Evolutionary conservation across 2,888 invertebrate species (phyloP).

Genomic region (Ptychoptera albimana): DNA sequence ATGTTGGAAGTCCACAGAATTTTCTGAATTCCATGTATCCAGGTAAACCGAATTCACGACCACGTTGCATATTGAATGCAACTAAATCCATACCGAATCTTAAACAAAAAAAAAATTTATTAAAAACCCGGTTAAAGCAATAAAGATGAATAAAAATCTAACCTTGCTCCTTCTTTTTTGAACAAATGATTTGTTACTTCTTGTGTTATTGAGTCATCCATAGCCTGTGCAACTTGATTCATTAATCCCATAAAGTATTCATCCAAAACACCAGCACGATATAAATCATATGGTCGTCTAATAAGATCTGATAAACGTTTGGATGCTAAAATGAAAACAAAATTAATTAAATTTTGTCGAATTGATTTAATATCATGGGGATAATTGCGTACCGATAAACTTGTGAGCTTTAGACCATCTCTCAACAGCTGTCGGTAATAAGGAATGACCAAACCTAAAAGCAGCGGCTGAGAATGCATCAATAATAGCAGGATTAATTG

Average conservation of each 20-base stretch:
- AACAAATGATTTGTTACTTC: constrained; percentile 86
- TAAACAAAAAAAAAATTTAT: neutral
- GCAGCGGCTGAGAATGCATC: constrained; percentile 86
- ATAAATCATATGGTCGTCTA: constrained; percentile 76
- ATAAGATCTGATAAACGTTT: constrained; percentile 77
- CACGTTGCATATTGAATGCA: constrained; percentile 85
- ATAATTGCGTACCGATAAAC: constrained; percentile 43
- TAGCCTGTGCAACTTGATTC: constrained; percentile 88
- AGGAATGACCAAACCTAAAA: constrained; percentile 81
- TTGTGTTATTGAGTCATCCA: constrained; percentile 85
- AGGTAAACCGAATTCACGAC: constrained; percentile 79
- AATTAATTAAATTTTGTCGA: neutral
- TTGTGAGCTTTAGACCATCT: constrained; percentile 91
- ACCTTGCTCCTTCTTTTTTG: constrained; percentile 53
- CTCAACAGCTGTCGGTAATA: constrained; percentile 79
- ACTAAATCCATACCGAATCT: constrained; percentile 80
- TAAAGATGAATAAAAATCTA: neutral
- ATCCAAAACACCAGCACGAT: constrained; percentile 77
- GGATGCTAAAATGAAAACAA: constrained; percentile 43
- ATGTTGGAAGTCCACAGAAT: constrained; percentile 71
- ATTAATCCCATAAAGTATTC: constrained; percentile 86
- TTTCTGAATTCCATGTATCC: constrained; percentile 88
- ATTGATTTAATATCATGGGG: constrained; percentile 35
- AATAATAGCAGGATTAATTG: constrained; percentile 75
- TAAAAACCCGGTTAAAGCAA: constrained; percentile 6